These are phyloP conservation scores for Chaetodon auriga DNA, from an alignment of 2,113 vertebrate genomes.

Conservation along the genomic window DNA sequence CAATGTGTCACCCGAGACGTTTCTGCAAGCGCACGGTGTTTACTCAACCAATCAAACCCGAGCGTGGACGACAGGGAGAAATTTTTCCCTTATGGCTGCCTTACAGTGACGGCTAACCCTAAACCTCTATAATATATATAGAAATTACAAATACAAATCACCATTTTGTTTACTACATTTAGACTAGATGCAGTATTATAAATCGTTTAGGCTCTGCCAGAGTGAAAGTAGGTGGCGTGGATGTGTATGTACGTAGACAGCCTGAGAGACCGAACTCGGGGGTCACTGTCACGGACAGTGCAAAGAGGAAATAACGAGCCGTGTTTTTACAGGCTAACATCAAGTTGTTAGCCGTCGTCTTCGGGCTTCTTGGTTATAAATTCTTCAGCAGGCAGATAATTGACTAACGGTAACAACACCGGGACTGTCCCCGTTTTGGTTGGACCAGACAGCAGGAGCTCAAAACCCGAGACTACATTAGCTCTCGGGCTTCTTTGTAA, in stretches of 20 bases:
- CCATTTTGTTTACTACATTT: rapidly evolving
- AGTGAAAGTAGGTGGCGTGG: neutral
- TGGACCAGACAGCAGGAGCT: neutral
- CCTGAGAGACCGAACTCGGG: conserved; percentile 13
- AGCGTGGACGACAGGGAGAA: rapidly evolving
- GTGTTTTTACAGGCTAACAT: conserved; percentile 5
- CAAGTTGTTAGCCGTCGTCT: conserved; percentile 14
- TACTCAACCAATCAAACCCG: conserved; percentile 52
- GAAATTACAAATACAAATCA: rapidly evolving
- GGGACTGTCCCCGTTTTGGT: neutral
- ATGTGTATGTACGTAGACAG: neutral
- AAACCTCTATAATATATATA: rapidly evolving
- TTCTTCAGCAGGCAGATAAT: neutral
- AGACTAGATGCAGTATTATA: rapidly evolving
- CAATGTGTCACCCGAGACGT: too few relatives aligned
- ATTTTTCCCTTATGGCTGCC: neutral
- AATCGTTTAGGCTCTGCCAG: neutral
- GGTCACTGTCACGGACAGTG: rapidly evolving
- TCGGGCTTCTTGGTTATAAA: conserved; percentile 15
- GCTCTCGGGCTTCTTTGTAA: neutral
- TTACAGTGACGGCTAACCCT: neutral
- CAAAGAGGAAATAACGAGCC: conserved; percentile 51
- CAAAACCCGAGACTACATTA: neutral
- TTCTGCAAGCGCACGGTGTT: conserved; percentile 1
- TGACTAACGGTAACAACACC: neutral